phyloP scores from a whole-genome alignment of 1,140 invertebrate species.

The Polyergus mexicanus region DNA sequence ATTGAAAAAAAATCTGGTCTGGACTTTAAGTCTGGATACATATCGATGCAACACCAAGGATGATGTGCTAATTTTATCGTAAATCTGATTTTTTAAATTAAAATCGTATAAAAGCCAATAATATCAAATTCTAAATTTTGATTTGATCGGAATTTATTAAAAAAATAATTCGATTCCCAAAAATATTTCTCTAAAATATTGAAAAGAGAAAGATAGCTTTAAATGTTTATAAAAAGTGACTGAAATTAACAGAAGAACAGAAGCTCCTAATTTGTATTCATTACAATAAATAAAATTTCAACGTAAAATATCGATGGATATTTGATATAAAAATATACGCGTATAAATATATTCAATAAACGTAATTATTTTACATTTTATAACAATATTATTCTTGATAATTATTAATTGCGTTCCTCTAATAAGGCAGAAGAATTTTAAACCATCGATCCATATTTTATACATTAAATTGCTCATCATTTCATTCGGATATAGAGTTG shows the following conservation, averaged over 20 bases:
- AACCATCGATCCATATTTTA: too few relatives aligned
- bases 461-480: too few relatives aligned
- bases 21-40: not conserved
- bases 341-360: constrained; percentile 1
- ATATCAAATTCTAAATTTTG: not conserved
- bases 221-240: not conserved
- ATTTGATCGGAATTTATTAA: not conserved
- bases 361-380: not conserved
- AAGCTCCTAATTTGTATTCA: not conserved
- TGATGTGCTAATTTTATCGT: not conserved
- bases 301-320: too few relatives aligned
- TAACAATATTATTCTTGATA: not conserved
- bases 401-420: not conserved
- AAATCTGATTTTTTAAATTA: not conserved
- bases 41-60: not conserved
- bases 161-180: not conserved
- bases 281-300: not conserved
- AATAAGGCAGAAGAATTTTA: too few relatives aligned
- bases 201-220: not conserved
- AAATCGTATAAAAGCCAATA: not conserved
- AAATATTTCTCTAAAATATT: not conserved
- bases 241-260: not conserved
- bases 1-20: constrained; percentile 1
- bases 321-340: not conserved
- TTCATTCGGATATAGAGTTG: not conserved